Conservation (phyloP, 2,888 invertebrate species). For the Hirtodrosophila alboralis region DNA sequence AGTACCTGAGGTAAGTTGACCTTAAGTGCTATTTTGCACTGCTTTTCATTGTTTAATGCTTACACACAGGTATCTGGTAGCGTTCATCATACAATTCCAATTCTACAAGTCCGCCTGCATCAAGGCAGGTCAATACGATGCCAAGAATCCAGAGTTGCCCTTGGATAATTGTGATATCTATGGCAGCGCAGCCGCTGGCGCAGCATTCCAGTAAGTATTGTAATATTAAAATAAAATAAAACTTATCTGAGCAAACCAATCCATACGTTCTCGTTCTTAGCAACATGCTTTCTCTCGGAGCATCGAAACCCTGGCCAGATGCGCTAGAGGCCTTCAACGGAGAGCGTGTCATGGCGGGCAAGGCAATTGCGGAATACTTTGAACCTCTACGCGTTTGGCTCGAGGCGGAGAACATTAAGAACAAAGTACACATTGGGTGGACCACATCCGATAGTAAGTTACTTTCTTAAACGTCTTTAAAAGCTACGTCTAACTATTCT, state of each 20-base stretch:
- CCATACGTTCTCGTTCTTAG: constrained; percentile 81
- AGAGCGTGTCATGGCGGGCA: constrained; percentile 89
- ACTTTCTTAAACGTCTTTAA: accelerated
- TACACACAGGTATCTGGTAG: constrained; percentile 88
- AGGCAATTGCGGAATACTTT: constrained; percentile 92
- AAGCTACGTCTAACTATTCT: neutral
- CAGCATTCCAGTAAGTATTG: constrained; percentile 86
- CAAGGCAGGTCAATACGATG: constrained; percentile 91
- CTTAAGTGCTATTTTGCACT: neutral
- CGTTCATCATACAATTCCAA: constrained; percentile 92
- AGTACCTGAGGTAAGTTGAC: constrained; percentile 86
- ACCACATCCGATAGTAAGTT: constrained; percentile 83
- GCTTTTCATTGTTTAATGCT: neutral
- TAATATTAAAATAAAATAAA: neutral
- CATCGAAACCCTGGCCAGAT: constrained; percentile 92
- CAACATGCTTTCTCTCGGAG: constrained; percentile 89
- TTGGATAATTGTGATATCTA: constrained; percentile 95
- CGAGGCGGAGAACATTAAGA: constrained; percentile 88
- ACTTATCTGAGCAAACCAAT: too few relatives aligned
- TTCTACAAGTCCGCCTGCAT: constrained; percentile 90
- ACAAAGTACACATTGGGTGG: constrained; percentile 88
- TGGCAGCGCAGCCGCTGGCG: constrained; percentile 91
- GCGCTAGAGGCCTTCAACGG: constrained; percentile 93
- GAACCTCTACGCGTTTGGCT: constrained; percentile 91
- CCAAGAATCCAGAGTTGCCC: constrained; percentile 87